Percentiles rank a stretch among this genome's conserved stretches.
Conservation (phyloP, 2,888 invertebrate genomes). For the Leucophora obtusa region DNA sequence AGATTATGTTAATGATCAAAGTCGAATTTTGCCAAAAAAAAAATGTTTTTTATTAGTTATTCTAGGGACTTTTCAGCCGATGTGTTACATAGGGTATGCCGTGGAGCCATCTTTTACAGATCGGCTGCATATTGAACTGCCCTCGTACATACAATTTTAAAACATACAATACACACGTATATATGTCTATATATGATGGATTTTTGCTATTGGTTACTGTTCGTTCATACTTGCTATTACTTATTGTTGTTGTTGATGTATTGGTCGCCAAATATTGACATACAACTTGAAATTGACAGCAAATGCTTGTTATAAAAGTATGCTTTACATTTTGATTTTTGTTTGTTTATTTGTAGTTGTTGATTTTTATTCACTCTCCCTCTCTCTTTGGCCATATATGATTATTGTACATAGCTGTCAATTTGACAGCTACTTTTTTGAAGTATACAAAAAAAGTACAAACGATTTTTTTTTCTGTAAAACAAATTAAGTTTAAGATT, state of each 20-base stretch:
- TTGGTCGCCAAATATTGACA: slow-evolving; percentile 63
- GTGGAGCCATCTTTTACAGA: too few species aligned
- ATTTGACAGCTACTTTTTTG: slow-evolving; percentile 43
- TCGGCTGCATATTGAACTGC: too few species aligned
- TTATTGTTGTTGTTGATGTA: slow-evolving; percentile 51
- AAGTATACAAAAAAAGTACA: background rate
- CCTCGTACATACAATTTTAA: too few species aligned
- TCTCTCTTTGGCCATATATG: background rate
- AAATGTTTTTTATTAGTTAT: too few species aligned
- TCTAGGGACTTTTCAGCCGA: too few species aligned
- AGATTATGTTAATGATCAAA: too few species aligned
- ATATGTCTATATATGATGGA: slow-evolving; percentile 40
- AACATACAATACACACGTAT: too few species aligned
- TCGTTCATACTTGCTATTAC: slow-evolving; percentile 35
- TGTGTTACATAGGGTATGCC: too few species aligned
- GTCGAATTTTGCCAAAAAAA: too few species aligned
- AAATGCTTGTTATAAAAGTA: slow-evolving; percentile 60
- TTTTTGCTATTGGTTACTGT: slow-evolving; percentile 56
- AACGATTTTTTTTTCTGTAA: background rate
- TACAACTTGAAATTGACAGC: slow-evolving; percentile 63
- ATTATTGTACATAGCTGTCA: slow-evolving; percentile 31
- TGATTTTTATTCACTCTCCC: slow-evolving; percentile 4
- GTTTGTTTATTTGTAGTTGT: slow-evolving; percentile 11
- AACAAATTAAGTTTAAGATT: slow-evolving; percentile 5
- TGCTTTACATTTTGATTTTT: slow-evolving; percentile 42